Conservation (phyloP, 1,140 invertebrate species). For the Lasioglossum baleicum region DNA sequence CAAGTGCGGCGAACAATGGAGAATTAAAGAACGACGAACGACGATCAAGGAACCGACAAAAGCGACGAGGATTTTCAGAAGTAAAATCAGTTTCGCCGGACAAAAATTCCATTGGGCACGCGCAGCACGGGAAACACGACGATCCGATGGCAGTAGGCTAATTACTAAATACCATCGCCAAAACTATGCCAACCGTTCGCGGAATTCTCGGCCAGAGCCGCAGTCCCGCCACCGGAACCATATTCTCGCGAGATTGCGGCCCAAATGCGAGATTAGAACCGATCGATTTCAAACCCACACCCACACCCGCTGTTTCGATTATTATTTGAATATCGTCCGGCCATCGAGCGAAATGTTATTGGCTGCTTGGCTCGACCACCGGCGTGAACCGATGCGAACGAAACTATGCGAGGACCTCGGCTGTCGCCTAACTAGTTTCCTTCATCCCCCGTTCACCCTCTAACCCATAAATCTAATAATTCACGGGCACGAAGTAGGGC, state of each 20-base stretch:
- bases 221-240: conserved; percentile 40
- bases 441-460: too few relatives aligned
- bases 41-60: too few relatives aligned
- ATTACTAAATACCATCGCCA: conserved; percentile 61
- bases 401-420: neutral
- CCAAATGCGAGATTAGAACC: conserved; percentile 51
- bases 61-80: too few relatives aligned
- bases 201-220: conserved; percentile 49
- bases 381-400: too few relatives aligned
- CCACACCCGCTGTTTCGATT: neutral
- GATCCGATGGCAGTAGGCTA: conserved; percentile 42
- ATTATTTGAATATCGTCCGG: conserved; percentile 26
- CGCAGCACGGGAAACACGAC: conserved; percentile 17
- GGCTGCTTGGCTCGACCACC: neutral
- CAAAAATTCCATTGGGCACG: neutral
- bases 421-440: too few relatives aligned
- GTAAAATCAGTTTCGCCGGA: too few relatives aligned
- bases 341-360: conserved; percentile 13
- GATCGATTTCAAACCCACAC: conserved; percentile 16
- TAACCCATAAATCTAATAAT: too few relatives aligned
- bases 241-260: conserved; percentile 55
- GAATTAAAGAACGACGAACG: too few relatives aligned
- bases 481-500: too few relatives aligned
- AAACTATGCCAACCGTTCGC: conserved; percentile 50
- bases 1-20: too few relatives aligned